phyloP scores from a whole-genome alignment of 2,113 vertebrate species.

The Xiphorhynchus elegans region DNA sequence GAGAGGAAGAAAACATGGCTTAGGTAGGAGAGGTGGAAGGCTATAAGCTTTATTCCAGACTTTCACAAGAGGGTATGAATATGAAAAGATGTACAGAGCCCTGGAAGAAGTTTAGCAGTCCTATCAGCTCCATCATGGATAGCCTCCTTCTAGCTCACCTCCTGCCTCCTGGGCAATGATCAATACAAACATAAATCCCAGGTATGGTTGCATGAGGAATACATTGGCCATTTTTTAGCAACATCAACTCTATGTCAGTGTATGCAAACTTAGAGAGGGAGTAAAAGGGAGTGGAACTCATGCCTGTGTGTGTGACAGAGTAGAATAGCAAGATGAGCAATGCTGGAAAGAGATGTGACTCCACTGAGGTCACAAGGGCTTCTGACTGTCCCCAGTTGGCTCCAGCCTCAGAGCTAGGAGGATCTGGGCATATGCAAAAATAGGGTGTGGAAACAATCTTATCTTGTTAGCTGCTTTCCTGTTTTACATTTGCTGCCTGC shows the following conservation, averaged over 20 bases:
- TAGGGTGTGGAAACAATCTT: not conserved
- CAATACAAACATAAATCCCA: not conserved
- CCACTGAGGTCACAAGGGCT: not conserved
- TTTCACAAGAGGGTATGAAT: not conserved
- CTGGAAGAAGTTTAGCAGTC: not conserved
- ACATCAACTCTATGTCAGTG: not conserved
- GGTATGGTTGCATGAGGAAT: not conserved
- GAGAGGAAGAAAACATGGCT: not conserved
- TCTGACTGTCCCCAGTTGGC: rapidly evolving
- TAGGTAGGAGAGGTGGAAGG: not conserved
- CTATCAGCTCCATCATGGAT: not conserved
- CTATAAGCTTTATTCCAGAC: not conserved
- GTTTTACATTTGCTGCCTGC: not conserved
- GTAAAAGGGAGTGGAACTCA: not conserved
- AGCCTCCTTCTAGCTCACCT: not conserved
- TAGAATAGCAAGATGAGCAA: not conserved
- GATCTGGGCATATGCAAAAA: not conserved
- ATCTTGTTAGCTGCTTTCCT: conserved; percentile 5
- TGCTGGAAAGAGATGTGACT: not conserved
- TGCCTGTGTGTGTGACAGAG: not conserved
- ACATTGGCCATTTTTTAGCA: not conserved
- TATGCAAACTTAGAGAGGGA: not conserved
- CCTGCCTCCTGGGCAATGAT: not conserved
- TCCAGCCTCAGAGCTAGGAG: not conserved
- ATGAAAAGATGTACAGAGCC: not conserved